A percentile compares a stretch with the other conserved stretches of the same genome.
Conservation (phyloP, 2,888 invertebrate genomes). For the Spatulosminthurus flaviceps region DNA sequence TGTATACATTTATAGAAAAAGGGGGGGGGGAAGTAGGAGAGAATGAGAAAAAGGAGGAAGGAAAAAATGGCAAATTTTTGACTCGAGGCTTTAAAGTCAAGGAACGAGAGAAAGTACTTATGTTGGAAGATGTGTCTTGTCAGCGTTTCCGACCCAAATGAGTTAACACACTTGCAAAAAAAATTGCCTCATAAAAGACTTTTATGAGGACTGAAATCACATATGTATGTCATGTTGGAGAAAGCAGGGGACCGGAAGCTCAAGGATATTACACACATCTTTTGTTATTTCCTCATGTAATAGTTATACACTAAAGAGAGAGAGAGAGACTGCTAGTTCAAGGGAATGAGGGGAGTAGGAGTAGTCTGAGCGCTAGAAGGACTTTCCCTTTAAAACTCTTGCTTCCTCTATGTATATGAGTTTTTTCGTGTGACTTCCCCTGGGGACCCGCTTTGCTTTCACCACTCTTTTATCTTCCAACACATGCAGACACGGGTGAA, state of each 20-base stretch:
- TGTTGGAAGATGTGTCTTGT: constrained; percentile 47
- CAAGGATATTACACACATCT: constrained; percentile 50
- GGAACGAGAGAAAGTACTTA: constrained; percentile 17
- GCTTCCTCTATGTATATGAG: constrained; percentile 46
- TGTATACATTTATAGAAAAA: not conserved
- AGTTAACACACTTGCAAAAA: constrained; percentile 59
- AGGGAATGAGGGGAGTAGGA: not conserved
- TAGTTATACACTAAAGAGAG: not conserved
- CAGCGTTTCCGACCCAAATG: constrained; percentile 59
- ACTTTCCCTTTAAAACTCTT: not conserved
- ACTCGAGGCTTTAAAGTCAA: not conserved
- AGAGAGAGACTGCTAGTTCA: not conserved
- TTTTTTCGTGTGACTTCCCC: constrained; percentile 57
- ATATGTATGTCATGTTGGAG: not conserved
- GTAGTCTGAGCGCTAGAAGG: not conserved
- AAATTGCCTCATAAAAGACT: constrained; percentile 58
- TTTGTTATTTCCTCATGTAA: not conserved
- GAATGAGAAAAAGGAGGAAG: too few relatives aligned
- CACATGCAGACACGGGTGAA: not conserved
- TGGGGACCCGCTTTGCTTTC: constrained; percentile 47
- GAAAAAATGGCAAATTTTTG: constrained; percentile 12
- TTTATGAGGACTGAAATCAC: constrained; percentile 57
- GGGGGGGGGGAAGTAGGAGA: too few relatives aligned
- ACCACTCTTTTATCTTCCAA: not conserved
- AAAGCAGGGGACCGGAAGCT: constrained; percentile 44